Conservation (phyloP, 2,888 invertebrate species). For the Coelopa pilipes region DNA sequence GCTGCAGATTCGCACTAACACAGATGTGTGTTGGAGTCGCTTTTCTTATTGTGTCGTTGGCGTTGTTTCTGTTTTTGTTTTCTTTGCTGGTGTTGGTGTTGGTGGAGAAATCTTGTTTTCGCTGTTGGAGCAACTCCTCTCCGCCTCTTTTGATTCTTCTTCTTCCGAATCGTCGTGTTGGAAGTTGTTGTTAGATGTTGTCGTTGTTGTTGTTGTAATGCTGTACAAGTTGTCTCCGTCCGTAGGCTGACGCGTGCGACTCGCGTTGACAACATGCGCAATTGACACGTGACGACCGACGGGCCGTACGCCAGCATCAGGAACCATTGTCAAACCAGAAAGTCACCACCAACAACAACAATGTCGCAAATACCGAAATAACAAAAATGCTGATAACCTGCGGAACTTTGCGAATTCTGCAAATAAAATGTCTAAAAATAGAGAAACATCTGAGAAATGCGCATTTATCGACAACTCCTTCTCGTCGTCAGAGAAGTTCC, state of each 20-base stretch:
- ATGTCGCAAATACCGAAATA: background rate
- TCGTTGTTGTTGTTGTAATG: no score
- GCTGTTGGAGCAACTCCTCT: constrained; percentile 13
- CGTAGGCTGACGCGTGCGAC: constrained; percentile 7
- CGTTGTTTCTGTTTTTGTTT: no score
- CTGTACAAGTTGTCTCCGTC: background rate
- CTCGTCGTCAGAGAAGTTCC: no score
- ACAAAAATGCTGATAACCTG: background rate
- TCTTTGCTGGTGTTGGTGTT: background rate
- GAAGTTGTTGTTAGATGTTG: no score
- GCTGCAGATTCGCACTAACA: no score
- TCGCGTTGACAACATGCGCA: constrained; percentile 24
- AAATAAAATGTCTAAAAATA: background rate
- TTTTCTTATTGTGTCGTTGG: no score
- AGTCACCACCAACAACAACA: no score
- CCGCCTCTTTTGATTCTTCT: background rate
- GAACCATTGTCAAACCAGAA: background rate
- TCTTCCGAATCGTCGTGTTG: background rate
- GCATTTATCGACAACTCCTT: background rate
- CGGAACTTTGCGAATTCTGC: background rate
- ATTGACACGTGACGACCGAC: constrained; percentile 18
- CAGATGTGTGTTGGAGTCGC: no score
- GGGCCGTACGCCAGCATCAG: no score
- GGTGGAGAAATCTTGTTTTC: constrained; percentile 21
- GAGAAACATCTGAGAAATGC: background rate